These are phyloP conservation scores for Zapus hudsonius DNA, from an alignment of 2,113 vertebrate genomes.

Conservation along the genomic window DNA sequence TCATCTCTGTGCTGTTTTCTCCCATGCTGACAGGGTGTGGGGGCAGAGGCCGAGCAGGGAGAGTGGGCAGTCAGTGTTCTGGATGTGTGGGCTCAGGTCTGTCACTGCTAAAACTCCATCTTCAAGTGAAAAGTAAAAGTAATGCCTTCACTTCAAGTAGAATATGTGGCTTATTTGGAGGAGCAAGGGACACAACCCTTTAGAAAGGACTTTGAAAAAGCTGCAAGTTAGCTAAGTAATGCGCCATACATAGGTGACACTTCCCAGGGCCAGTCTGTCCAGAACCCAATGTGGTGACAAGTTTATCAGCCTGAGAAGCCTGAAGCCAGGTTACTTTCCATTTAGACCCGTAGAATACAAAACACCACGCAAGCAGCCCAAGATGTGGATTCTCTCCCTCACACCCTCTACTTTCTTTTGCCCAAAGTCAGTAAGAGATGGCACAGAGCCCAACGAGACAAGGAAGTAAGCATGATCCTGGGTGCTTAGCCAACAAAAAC, in stretches of 20 bases:
- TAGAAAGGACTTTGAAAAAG: neutral
- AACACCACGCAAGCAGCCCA: slow-evolving; percentile 39
- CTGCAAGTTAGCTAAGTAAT: neutral
- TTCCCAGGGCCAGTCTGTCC: neutral
- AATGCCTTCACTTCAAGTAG: neutral
- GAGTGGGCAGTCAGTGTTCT: neutral
- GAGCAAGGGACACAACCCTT: slow-evolving; percentile 22
- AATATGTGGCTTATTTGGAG: neutral
- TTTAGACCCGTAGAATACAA: neutral
- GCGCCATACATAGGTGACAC: accelerated
- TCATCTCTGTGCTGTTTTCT: neutral
- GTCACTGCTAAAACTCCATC: neutral
- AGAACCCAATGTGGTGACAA: neutral
- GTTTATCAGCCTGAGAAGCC: neutral
- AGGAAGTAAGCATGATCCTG: slow-evolving; percentile 27
- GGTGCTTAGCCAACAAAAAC: slow-evolving; percentile 24
- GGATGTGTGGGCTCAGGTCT: neutral
- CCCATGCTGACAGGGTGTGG: neutral
- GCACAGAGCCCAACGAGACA: neutral
- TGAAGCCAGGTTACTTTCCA: neutral
- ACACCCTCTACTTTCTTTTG: neutral
- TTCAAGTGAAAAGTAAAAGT: neutral
- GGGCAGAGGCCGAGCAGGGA: accelerated
- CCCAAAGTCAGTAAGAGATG: slow-evolving; percentile 26
- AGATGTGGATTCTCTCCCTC: slow-evolving; percentile 49